Evolutionary conservation across 2,113 vertebrate species (phyloP).

Genomic region (Salvelinus fontinalis): DNA sequence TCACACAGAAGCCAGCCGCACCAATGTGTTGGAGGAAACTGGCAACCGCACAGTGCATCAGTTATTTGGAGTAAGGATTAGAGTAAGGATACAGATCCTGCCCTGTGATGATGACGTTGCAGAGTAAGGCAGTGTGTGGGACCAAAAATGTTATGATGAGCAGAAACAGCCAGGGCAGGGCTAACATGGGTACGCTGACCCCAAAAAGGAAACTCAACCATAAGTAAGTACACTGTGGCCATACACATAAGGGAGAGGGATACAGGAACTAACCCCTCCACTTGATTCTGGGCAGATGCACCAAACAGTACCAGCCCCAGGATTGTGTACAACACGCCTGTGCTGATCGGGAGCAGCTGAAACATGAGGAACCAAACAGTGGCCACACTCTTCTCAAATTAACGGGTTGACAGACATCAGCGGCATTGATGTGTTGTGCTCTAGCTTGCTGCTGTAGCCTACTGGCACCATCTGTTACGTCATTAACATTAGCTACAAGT

Average conservation of each 20-base stretch:
- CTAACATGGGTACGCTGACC: constrained; percentile 62
- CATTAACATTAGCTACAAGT: too few relatives aligned
- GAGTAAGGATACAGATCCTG: constrained; percentile 78
- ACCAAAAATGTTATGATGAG: constrained; percentile 67
- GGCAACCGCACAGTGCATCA: too few relatives aligned
- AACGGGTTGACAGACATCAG: too few relatives aligned
- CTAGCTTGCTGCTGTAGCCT: too few relatives aligned
- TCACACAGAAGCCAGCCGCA: too few relatives aligned
- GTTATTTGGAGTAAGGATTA: constrained; percentile 24
- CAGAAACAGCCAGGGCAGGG: not conserved
- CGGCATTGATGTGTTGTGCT: too few relatives aligned
- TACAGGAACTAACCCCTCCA: constrained; percentile 72
- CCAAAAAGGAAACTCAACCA: constrained; percentile 65
- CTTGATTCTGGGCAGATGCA: constrained; percentile 7
- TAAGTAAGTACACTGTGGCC: constrained; percentile 58
- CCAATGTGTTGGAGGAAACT: too few relatives aligned
- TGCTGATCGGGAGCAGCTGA: constrained; percentile 50
- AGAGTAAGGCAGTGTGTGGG: constrained; percentile 51
- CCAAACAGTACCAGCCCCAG: constrained; percentile 48
- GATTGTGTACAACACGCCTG: constrained; percentile 66
- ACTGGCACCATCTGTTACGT: too few relatives aligned
- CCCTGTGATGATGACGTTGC: constrained; percentile 74
- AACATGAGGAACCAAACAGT: constrained; percentile 74
- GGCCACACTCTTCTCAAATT: constrained; percentile 78
- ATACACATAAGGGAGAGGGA: constrained; percentile 75